Base-by-base conservation (phyloP, 2,888 invertebrate species). In the Camponotus fellah region DNA sequence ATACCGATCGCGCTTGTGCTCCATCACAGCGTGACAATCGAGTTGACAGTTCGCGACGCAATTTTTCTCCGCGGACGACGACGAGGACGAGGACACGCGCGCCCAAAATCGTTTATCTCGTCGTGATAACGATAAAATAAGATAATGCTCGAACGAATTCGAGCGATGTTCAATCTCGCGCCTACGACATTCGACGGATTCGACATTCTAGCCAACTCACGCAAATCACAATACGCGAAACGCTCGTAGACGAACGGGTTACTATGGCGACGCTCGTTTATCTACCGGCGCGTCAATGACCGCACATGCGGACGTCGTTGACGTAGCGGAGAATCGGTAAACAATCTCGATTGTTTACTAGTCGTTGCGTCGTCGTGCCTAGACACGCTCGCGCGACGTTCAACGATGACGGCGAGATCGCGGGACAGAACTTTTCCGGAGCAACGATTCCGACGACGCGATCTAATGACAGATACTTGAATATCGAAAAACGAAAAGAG, bases 171-270 rank as follows among this genome's bases (percentile, higher is more conserved):
- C 77, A 40, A 77, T 77, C 76, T 77, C 77, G 72, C 71, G 85
- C 77, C 26, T 62, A 64, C 69, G 69, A 75, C 17, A 49, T 71
- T 58, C 65, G 4, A 53, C 43, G 46, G 21, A n/a, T 53, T 53
- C 53, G 53, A n/a, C 53, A 53, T 79, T 79, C 43, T 21, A 53
- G 58, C 65, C 84, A 81, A 79, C 84, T 87, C 77, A 85, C 87
- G 85, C 62, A 84, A 85, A 81, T 87, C 87, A 87, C 62, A 84
- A 85, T 81, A 82, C 83, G 60, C 69, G 83, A 66, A 79, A 82
- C 46, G n/a, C 71, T 69, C 71, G 71, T 66, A 49, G 72, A 76
- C 84, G 65, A 74, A 32, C 60, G 72, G 53, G 86, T 86, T 82
- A 12, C 85, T 77, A 85, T 86, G 82, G 77, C n/a, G 66, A 77